These are phyloP conservation scores for Whitmania pigra DNA, from an alignment of 1,140 invertebrate species.

Conservation along the genomic window DNA sequence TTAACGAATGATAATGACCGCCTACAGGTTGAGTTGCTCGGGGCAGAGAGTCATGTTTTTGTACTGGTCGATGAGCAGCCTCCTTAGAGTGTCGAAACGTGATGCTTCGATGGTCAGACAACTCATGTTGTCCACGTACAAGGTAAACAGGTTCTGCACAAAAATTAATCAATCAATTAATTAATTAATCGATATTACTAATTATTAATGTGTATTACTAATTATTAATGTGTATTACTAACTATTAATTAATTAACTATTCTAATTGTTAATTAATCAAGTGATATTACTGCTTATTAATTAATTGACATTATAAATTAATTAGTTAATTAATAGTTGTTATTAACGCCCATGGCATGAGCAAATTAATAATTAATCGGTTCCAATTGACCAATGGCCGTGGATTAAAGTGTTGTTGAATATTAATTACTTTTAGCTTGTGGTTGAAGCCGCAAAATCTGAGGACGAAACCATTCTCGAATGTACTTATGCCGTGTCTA, in stretches of 20 bases:
- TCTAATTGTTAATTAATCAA: no score
- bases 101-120: background rate
- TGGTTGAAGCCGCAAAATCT: slow-evolving; percentile 1
- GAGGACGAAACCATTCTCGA: background rate
- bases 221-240: no score
- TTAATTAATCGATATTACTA: no score
- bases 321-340: no score
- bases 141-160: background rate
- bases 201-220: no score
- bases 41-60: slow-evolving; percentile 4
- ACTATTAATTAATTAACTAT: no score
- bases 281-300: no score
- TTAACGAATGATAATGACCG: background rate
- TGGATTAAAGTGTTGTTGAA: background rate
- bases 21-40: background rate
- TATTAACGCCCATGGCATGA: no score
- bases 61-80: background rate
- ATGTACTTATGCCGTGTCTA: background rate
- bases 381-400: background rate
- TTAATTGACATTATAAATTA: no score
- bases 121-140: slow-evolving; percentile 6
- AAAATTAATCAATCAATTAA: background rate
- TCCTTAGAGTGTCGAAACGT: background rate
- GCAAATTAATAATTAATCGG: background rate
- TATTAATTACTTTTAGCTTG: slow-evolving; percentile 1